phyloP scores from a whole-genome alignment of 2,888 invertebrate genomes.

The Iselma pallidipennis region DNA sequence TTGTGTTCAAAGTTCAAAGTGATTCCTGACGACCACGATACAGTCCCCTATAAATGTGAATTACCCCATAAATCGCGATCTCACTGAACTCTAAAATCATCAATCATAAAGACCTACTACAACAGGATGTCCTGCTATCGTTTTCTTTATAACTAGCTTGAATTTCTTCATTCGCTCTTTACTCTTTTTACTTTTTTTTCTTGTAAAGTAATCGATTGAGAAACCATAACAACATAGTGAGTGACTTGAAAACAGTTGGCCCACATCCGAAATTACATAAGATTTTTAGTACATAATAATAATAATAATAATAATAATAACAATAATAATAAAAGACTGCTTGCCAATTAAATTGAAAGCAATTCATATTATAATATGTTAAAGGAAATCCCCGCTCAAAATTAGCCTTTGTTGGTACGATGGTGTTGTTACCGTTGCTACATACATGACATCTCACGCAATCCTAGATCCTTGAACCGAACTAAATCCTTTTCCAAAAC shows the following conservation, averaged over 20 bases:
- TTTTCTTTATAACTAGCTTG: neutral
- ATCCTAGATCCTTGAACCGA: neutral
- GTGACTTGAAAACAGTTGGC: neutral
- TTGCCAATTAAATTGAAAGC: neutral
- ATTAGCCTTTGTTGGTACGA: neutral
- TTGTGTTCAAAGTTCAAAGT: too few species aligned
- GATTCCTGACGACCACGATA: too few species aligned
- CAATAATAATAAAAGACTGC: too few species aligned
- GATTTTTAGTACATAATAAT: neutral
- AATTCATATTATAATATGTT: neutral
- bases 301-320: too few species aligned
- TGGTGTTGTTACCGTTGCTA: neutral
- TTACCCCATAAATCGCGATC: too few species aligned
- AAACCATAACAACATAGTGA: neutral
- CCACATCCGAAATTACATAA: neutral
- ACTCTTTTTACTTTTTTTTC: neutral
- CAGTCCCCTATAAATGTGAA: too few species aligned
- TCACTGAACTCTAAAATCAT: too few species aligned
- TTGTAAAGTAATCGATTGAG: neutral
- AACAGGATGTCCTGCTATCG: neutral
- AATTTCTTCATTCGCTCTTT: neutral
- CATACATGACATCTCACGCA: neutral
- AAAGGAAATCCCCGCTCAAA: too few species aligned
- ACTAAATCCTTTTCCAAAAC: neutral
- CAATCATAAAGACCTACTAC: too few species aligned